Evolutionary conservation across 2,113 vertebrate species (phyloP).

Genomic region (Chroicocephalus ridibundus): DNA sequence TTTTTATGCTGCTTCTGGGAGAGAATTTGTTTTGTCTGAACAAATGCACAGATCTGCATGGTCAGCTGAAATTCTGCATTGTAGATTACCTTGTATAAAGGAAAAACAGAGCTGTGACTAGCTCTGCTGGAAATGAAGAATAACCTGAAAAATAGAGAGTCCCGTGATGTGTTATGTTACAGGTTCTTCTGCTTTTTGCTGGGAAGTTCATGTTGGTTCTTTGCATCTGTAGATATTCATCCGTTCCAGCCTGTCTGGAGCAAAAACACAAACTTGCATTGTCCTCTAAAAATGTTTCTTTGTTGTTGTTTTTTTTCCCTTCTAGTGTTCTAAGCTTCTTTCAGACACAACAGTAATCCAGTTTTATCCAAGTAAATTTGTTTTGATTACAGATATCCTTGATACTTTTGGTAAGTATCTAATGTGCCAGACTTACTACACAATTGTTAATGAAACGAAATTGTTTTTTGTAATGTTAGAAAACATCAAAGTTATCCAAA

Average conservation of each 20-base stretch:
- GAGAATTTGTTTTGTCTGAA: neutral
- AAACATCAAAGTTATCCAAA: neutral
- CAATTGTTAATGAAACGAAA: neutral
- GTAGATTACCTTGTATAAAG: neutral
- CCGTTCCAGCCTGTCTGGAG: neutral
- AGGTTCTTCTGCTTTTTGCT: neutral
- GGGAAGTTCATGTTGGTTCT: neutral
- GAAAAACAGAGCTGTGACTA: neutral
- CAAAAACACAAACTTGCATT: neutral
- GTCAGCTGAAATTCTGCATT: neutral
- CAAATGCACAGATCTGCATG: neutral
- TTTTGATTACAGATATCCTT: slow-evolving; percentile 96
- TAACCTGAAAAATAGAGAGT: neutral
- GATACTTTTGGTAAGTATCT: slow-evolving; percentile 92
- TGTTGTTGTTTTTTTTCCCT: neutral
- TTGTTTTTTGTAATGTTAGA: neutral
- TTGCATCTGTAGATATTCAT: neutral
- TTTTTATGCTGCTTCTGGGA: neutral
- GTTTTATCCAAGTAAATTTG: slow-evolving; percentile 99
- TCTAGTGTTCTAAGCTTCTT: slow-evolving; percentile 95
- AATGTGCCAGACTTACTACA: neutral
- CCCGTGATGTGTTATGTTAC: neutral
- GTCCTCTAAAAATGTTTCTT: neutral
- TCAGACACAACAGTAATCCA: slow-evolving; percentile 96
- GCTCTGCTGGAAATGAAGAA: neutral